Conservation (phyloP, 2,113 vertebrate species). For the Melanostigma gelatinosum region DNA sequence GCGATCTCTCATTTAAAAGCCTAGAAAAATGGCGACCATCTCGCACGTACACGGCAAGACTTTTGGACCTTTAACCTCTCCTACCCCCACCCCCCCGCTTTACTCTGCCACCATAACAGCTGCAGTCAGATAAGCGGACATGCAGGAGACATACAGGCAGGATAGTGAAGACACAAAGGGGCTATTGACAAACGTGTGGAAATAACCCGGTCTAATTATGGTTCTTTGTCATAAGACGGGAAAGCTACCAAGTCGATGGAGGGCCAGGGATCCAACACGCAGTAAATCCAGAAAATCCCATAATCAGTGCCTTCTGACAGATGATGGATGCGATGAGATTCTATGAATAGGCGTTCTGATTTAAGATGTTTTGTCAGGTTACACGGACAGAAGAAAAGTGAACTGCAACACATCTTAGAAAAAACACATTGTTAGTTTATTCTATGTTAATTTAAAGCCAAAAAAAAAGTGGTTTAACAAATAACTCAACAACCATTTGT, state of each 20-base stretch:
- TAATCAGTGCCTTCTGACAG: constrained; percentile 68
- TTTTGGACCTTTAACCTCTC: constrained; percentile 63
- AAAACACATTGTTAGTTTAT: background rate
- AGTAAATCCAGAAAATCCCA: constrained; percentile 67
- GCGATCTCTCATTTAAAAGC: constrained; percentile 51
- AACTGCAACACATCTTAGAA: background rate
- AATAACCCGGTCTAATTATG: constrained; percentile 67
- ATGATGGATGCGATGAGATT: constrained; percentile 18
- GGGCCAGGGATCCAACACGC: constrained; percentile 48
- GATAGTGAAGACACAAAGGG: constrained; percentile 56
- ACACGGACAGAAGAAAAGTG: constrained; percentile 15
- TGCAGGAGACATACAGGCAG: constrained; percentile 34
- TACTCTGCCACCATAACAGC: constrained; percentile 33
- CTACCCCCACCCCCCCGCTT: background rate
- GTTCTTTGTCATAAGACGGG: constrained; percentile 62
- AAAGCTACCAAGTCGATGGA: constrained; percentile 47
- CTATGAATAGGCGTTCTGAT: constrained; percentile 42
- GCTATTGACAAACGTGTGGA: constrained; percentile 70
- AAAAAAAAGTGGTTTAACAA: background rate
- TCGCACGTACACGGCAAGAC: constrained; percentile 71
- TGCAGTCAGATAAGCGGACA: constrained; percentile 41
- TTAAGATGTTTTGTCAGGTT: constrained; percentile 43
- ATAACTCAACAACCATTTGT: background rate
- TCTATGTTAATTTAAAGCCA: background rate
- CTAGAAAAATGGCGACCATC: constrained; percentile 66